Base-by-base conservation (phyloP, 1,140 invertebrate genomes). In the Tetranychus urticae region DNA sequence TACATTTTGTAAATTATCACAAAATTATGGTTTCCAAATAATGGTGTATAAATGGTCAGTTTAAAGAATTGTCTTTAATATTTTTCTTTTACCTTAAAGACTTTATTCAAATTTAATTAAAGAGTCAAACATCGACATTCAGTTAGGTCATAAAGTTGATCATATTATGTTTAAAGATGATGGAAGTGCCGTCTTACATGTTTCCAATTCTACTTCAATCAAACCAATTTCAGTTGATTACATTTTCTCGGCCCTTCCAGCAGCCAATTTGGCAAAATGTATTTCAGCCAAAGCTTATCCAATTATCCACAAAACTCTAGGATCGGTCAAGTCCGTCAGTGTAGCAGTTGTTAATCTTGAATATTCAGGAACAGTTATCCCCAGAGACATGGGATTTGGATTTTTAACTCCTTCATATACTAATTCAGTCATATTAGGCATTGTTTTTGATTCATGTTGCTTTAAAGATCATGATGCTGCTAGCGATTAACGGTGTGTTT, bases 381-480 rank as follows among this genome's bases (percentile, higher is more conserved):
- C 50, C 36, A 34, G 61, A 37, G 46, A 64, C 62, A 50, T 58
- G 69, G 64, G 90, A 80, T 96, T 96, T 77, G 90, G 90, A 13
- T 85, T 93, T 70, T 73, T 97, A 10, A 80, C 92, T 6, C 87
- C 89, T 7, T 88, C 89, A 0, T 77, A 77, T 57, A 84, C 93
- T 72, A 80, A 84, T 39, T 72, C 82, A n/a, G 81, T 82, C 7
- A 80, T 94, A 62, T 73, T 96, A 35, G 91, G 90, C 13, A 79
- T 93, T 1, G 85, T 90, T 58, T 96, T 86, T 75, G 88, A 96
- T 69, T 89, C 85, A 5, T 88, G 83, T 69, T 78, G 81, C 64
- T 83, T 88, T 66, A 76, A 79, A 67, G 65, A 69, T 78, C 72
- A 73, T n/a, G 73, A 78, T 61, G 64, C 60, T 45, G 23, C 33